Evolutionary conservation across 2,113 vertebrate genomes (phyloP).

Genomic region (Trachemys scripta): DNA sequence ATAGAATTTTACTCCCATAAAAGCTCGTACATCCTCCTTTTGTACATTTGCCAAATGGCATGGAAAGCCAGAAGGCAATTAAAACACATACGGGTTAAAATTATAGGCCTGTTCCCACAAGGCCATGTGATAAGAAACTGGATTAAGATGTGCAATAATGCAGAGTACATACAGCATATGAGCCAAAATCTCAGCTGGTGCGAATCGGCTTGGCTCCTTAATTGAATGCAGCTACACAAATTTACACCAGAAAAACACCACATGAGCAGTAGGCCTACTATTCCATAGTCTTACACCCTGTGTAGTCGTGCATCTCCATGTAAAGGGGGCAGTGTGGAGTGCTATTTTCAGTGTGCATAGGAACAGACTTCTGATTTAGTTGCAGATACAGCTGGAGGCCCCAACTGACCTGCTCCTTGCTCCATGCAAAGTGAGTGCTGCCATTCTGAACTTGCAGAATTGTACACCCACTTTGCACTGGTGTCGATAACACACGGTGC

Average conservation of each 20-base stretch:
- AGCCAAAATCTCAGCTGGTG: neutral
- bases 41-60: neutral
- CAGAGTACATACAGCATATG: neutral
- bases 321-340: neutral
- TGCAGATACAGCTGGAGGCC: neutral
- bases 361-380: neutral
- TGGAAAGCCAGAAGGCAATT: slow-evolving; percentile 42
- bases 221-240: accelerated
- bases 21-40: slow-evolving; percentile 39
- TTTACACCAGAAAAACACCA: neutral
- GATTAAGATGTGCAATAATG: slow-evolving; percentile 4
- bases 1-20: slow-evolving; percentile 52
- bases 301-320: neutral
- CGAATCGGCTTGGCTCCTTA: accelerated
- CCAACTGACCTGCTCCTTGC: neutral
- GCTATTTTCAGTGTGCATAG: neutral
- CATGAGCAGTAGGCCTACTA: neutral
- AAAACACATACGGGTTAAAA: slow-evolving; percentile 49
- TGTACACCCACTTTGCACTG: neutral
- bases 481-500: neutral
- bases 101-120: slow-evolving; percentile 19
- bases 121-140: neutral
- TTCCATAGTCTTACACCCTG: neutral
- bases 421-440: neutral
- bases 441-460: neutral